Evolutionary conservation across 2,797 vertebrate species (phyloP).

Genomic region (Alectoris magna): DNA sequence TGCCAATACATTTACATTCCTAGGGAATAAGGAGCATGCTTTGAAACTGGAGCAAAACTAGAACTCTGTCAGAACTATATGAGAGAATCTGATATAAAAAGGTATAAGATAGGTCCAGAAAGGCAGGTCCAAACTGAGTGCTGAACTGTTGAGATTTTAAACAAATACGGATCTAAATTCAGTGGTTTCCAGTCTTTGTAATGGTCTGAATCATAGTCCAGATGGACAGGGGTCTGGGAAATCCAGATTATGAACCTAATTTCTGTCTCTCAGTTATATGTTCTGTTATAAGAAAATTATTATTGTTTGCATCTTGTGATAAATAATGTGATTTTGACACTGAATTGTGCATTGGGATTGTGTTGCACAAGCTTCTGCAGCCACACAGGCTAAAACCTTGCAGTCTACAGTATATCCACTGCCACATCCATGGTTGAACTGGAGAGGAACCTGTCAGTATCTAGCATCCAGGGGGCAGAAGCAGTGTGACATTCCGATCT

Average conservation of each 20-base stretch:
- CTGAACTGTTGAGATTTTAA: background rate
- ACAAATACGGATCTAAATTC: background rate
- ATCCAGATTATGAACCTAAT: background rate
- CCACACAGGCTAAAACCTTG: background rate
- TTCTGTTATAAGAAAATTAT: background rate
- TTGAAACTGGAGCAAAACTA: slow-evolving; percentile 12
- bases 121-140: background rate
- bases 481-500: background rate
- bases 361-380: background rate
- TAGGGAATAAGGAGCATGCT: slow-evolving; percentile 25
- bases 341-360: background rate
- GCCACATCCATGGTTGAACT: background rate
- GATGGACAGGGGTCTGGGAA: background rate
- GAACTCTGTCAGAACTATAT: background rate
- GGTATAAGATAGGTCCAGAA: background rate
- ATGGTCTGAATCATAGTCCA: background rate
- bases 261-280: background rate
- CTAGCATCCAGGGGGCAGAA: background rate
- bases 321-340: background rate
- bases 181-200: background rate
- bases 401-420: background rate
- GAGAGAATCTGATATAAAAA: background rate
- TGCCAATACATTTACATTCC: slow-evolving; percentile 47
- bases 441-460: no score
- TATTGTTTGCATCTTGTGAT: background rate